Evolutionary conservation across 2,888 invertebrate species (phyloP).

Genomic region (Volucella bombylans): DNA sequence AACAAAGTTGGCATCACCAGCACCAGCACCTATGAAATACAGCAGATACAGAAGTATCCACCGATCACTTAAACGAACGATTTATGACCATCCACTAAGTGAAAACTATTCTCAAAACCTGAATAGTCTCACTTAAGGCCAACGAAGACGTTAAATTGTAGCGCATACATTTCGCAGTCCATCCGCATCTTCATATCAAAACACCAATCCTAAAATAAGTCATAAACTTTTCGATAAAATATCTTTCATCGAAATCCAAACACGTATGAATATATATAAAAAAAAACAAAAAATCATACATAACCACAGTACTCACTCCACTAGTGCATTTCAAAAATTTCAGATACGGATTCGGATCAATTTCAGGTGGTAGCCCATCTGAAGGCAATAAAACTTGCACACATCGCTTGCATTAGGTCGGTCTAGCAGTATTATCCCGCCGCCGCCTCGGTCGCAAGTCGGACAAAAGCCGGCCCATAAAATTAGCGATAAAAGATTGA

Average conservation of each 20-base stretch:
- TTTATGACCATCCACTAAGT: too few relatives aligned
- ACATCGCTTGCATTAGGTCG: slow-evolving; percentile 13
- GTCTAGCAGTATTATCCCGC: background rate
- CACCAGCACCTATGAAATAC: too few relatives aligned
- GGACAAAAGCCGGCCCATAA: slow-evolving; percentile 56
- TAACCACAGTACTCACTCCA: slow-evolving; percentile 33
- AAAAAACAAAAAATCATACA: background rate
- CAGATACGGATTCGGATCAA: slow-evolving; percentile 44
- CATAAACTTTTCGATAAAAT: slow-evolving; percentile 34
- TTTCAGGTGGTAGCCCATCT: slow-evolving; percentile 41
- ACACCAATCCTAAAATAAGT: slow-evolving; percentile 19
- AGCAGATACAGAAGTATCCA: too few relatives aligned
- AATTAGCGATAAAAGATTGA: slow-evolving; percentile 66
- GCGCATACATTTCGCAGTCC: slow-evolving; percentile 12
- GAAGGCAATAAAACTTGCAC: slow-evolving; percentile 21
- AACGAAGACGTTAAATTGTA: slow-evolving; percentile 23
- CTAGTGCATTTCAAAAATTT: slow-evolving; percentile 45
- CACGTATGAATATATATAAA: slow-evolving; percentile 43
- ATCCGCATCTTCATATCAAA: slow-evolving; percentile 9
- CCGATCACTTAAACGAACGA: too few relatives aligned
- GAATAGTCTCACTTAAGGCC: background rate
- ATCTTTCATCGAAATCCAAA: slow-evolving; percentile 33
- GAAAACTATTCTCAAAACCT: too few relatives aligned
- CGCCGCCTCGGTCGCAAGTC: background rate
- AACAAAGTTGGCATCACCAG: too few relatives aligned